These are phyloP conservation scores for Sciurus niger DNA, from an alignment of 2,113 vertebrate genomes.

Conservation along the genomic window DNA sequence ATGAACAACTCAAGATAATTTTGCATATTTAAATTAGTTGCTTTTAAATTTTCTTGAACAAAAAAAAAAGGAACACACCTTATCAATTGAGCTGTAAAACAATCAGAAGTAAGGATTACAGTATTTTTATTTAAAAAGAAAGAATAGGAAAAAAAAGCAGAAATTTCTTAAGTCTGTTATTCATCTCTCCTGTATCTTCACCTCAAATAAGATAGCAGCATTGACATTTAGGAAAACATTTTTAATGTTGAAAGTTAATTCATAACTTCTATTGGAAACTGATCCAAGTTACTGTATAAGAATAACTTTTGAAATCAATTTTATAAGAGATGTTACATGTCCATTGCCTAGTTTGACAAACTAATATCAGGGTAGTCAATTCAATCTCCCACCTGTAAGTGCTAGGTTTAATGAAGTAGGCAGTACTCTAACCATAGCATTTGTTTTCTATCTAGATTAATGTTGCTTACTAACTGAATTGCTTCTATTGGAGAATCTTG, in stretches of 20 bases:
- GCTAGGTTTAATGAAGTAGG: neutral
- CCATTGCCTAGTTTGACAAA: neutral
- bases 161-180: constrained; percentile 55
- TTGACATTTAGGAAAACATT: constrained; percentile 55
- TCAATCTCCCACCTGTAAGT: neutral
- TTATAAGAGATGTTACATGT: neutral
- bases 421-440: neutral
- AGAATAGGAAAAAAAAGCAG: constrained; percentile 43
- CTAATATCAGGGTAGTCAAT: neutral
- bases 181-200: neutral
- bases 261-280: constrained; percentile 56
- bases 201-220: constrained; percentile 59
- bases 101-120: constrained; percentile 84
- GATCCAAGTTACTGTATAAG: neutral
- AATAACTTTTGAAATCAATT: constrained; percentile 31
- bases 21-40: constrained; percentile 93
- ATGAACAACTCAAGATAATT: constrained; percentile 94
- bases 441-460: constrained; percentile 7
- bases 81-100: constrained; percentile 88
- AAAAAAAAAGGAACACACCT: constrained; percentile 89
- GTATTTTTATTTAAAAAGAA: constrained; percentile 79
- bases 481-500: constrained; percentile 14
- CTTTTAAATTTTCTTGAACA: constrained; percentile 91
- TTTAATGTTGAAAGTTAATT: constrained; percentile 68
- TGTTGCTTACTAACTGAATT: neutral